Evolutionary conservation across 92 coral and sea anemone species (phyloP), one percentile per base, ranked within the genome.

Genomic region (Parazoanthus darwini): DNA sequence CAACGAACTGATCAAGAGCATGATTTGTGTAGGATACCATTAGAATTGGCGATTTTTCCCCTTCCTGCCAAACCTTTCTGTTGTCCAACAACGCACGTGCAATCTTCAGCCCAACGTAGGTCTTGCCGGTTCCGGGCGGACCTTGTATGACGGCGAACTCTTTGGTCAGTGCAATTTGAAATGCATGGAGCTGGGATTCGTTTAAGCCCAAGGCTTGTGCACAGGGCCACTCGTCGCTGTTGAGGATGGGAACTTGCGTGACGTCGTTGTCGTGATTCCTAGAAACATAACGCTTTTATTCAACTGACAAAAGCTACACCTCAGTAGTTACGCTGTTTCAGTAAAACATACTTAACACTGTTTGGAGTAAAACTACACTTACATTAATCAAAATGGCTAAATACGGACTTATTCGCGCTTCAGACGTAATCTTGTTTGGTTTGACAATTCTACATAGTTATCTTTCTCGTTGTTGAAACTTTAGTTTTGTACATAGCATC

Each of bases 101-200:
- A 63, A 96, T 96, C 83, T 94, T 96, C 35, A 92, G 93, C 54
- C 98, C 98, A 46, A 96, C 94, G 82, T 92, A 94, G 13, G 98
- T 96, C 87, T 96, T 96, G 43, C 98, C 98, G 54, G 98, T 96
- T 4, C 98, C 98, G 0, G 98, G 98, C 15, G 98, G 98, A 16
- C 98, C 98, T 81, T 96, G 98, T 20, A 96, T 96, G 44, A 96
- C 92, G 5, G 98, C 94, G 75, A 96, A 94, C 83, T 91, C 86
- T 65, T 90, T 94, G 58, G 95, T 94, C 82, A 96, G 89, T 25
- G 98, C 98, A 43, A 91, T 86, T 56, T 93, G 94, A 79, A 91
- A 96, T 46, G 98, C 98, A 23, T 78, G 92, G 87, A 92, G 90
- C 88, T 96, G 98, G 1, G 98, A 96, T 13, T 94, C 95, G 83